phyloP scores from a whole-genome alignment of 2,113 vertebrate genomes.

The Pterocles burchelli region DNA sequence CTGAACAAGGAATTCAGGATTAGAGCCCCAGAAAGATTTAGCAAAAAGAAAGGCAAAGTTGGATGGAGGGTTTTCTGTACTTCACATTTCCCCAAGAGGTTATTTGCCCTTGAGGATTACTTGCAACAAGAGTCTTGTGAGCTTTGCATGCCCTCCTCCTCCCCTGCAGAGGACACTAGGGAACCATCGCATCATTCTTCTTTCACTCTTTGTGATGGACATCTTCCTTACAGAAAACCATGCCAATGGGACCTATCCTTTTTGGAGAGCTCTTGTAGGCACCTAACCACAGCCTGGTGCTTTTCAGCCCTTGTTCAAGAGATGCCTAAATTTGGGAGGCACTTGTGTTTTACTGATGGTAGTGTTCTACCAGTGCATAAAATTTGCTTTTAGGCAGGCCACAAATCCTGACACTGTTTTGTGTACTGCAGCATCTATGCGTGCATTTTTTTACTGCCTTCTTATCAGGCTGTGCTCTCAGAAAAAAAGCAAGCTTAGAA shows the following conservation, averaged over 20 bases:
- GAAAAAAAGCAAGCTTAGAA: background rate
- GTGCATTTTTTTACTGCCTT: background rate
- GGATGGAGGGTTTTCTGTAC: background rate
- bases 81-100: background rate
- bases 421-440: rapidly evolving
- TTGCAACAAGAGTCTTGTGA: background rate
- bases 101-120: background rate
- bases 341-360: background rate
- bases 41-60: background rate
- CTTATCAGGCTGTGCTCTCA: background rate
- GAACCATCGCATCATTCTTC: background rate
- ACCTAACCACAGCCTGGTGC: background rate
- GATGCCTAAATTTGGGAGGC: background rate
- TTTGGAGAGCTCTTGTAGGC: background rate
- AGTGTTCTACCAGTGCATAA: background rate
- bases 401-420: background rate
- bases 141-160: background rate
- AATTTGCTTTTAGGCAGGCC: background rate
- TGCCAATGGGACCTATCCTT: background rate
- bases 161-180: background rate
- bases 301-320: background rate
- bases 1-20: background rate
- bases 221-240: background rate
- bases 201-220: background rate
- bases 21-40: background rate